These are phyloP conservation scores for Rhyzopertha dominica DNA, from an alignment of 1,140 invertebrate genomes.

Conservation along the genomic window DNA sequence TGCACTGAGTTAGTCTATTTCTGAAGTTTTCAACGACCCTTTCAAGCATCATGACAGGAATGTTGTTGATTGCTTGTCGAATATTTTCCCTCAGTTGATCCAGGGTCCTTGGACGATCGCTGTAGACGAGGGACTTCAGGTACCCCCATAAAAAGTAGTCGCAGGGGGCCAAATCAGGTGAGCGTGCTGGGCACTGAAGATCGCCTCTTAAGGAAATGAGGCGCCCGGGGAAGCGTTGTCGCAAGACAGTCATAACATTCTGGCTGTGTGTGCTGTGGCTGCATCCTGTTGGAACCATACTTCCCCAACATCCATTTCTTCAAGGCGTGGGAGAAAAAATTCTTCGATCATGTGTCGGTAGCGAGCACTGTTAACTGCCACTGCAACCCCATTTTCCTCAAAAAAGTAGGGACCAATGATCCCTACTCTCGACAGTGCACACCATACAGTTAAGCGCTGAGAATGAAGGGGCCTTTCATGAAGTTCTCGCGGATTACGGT, in stretches of 20 bases:
- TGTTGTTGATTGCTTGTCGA: slow-evolving; percentile 23
- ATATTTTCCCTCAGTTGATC: slow-evolving; percentile 31
- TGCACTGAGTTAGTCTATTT: slow-evolving; percentile 11
- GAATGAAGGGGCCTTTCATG: background rate
- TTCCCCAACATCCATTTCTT: no score
- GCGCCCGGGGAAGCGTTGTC: slow-evolving; percentile 22
- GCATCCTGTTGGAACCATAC: no score
- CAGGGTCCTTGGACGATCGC: slow-evolving; percentile 29
- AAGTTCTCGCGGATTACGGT: background rate
- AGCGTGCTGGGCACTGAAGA: slow-evolving; percentile 34
- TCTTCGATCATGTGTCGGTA: slow-evolving; percentile 1
- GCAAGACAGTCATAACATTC: no score
- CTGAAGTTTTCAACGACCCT: slow-evolving; percentile 8
- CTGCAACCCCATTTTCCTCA: background rate
- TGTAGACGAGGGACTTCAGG: slow-evolving; percentile 29
- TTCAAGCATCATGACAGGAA: slow-evolving; percentile 3
- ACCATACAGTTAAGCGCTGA: slow-evolving; percentile 1
- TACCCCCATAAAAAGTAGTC: slow-evolving; percentile 40
- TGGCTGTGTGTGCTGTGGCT: no score
- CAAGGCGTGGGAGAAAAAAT: slow-evolving; percentile 6
- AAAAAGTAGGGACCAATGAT: slow-evolving; percentile 3
- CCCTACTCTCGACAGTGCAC: slow-evolving; percentile 2
- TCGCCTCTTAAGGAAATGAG: slow-evolving; percentile 25
- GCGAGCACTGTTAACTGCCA: background rate
- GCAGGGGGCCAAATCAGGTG: slow-evolving; percentile 36